These are phyloP conservation scores for Drosophila ezoana DNA, from an alignment of 2,888 invertebrate species.

Conservation along the genomic window DNA sequence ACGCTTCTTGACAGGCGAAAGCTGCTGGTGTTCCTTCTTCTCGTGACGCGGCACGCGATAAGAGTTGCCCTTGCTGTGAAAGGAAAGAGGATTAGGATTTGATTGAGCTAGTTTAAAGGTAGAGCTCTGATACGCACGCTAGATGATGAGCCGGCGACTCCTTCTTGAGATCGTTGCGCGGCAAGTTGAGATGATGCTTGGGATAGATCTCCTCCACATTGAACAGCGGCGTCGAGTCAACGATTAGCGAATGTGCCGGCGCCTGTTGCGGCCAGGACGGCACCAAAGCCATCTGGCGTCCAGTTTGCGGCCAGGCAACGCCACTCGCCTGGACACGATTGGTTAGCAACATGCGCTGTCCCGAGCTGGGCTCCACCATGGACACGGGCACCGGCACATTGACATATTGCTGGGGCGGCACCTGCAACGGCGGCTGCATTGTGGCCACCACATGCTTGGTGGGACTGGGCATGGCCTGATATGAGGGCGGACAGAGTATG, in stretches of 20 bases:
- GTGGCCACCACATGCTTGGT: conserved; percentile 86
- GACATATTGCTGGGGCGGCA: conserved; percentile 94
- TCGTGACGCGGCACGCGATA: conserved; percentile 86
- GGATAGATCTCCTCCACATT: conserved; percentile 87
- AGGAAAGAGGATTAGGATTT: conserved; percentile 8
- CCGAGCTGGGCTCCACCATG: conserved; percentile 94
- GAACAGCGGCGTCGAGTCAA: conserved; percentile 90
- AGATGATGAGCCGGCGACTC: conserved; percentile 86
- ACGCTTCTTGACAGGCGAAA: conserved; percentile 98
- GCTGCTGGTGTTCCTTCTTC: conserved; percentile 94
- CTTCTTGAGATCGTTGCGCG: conserved; percentile 87
- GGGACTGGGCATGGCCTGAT: conserved; percentile 92
- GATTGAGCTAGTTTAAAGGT: neutral
- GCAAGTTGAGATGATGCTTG: conserved; percentile 88
- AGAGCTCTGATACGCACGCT: conserved; percentile 75
- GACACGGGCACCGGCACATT: conserved; percentile 90
- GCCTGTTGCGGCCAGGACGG: conserved; percentile 94
- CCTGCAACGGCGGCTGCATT: conserved; percentile 85
- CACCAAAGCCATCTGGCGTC: conserved; percentile 92
- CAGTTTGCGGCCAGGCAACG: conserved; percentile 85
- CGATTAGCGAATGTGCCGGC: conserved; percentile 89
- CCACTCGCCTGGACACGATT: conserved; percentile 85
- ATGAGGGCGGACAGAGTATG: conserved; percentile 95
- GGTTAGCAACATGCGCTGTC: conserved; percentile 91
- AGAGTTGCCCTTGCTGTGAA: conserved; percentile 82